Evolutionary conservation across 2,888 invertebrate genomes (phyloP).

Genomic region (Cosmopolites sordidus): DNA sequence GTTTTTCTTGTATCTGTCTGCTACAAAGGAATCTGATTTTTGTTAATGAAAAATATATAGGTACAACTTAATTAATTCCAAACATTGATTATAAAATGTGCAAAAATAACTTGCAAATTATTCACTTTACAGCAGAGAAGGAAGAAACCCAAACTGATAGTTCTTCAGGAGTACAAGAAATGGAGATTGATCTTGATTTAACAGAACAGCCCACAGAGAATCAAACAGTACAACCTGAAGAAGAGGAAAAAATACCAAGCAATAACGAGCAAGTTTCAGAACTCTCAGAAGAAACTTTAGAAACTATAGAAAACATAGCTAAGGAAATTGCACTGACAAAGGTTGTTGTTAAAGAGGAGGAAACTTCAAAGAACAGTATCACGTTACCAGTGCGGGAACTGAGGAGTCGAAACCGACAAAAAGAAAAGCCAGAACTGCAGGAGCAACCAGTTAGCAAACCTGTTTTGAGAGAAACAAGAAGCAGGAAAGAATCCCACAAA

Average conservation of each 20-base stretch:
- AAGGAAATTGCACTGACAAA: conserved; percentile 20
- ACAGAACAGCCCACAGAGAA: neutral
- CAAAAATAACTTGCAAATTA: too few relatives aligned
- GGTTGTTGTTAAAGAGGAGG: conserved; percentile 34
- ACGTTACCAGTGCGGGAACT: neutral
- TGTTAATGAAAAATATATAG: too few relatives aligned
- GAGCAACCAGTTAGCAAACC: conserved; percentile 22
- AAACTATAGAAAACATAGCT: conserved; percentile 25
- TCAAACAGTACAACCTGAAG: neutral
- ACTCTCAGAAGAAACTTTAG: conserved; percentile 4
- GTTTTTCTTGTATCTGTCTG: too few relatives aligned
- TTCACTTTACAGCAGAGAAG: too few relatives aligned
- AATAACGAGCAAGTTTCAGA: neutral
- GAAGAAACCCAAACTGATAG: neutral
- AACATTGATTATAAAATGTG: too few relatives aligned
- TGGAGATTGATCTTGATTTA: neutral
- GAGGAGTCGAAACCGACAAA: conserved; percentile 1
- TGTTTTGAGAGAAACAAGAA: conserved; percentile 15
- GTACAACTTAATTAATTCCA: too few relatives aligned
- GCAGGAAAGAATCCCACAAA: conserved; percentile 11
- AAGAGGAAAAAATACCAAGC: neutral
- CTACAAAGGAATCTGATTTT: too few relatives aligned
- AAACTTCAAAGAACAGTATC: conserved; percentile 5
- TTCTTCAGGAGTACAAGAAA: neutral
- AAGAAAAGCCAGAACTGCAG: conserved; percentile 1